Conservation (phyloP, 2,888 invertebrate species). For the Tipula lateralis region DNA sequence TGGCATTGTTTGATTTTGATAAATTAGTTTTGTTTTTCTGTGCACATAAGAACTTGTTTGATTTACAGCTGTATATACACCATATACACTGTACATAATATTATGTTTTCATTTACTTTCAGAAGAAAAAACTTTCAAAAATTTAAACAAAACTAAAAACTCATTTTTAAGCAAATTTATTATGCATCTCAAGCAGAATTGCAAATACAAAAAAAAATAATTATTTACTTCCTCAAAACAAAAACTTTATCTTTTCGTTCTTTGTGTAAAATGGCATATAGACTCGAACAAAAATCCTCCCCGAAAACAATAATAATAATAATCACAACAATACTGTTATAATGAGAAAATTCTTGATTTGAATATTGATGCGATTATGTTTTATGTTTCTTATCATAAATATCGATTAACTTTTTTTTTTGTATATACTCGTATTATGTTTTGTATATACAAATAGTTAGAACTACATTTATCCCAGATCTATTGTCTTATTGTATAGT, state of each 20-base stretch:
- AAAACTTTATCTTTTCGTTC: not conserved
- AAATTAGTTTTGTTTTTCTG: not conserved
- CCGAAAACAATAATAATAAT: not conserved
- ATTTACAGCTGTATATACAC: not conserved
- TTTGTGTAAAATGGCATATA: not conserved
- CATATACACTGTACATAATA: not conserved
- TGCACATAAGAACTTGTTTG: not conserved
- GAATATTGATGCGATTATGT: conserved; percentile 14
- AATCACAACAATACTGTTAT: not conserved
- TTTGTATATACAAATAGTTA: no score
- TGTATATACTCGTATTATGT: not conserved
- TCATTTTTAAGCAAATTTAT: not conserved
- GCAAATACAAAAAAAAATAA: not conserved
- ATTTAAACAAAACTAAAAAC: not conserved
- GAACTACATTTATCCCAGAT: not conserved
- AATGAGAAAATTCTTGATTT: not conserved
- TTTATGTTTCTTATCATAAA: not conserved
- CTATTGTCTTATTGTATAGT: not conserved
- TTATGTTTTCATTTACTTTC: not conserved
- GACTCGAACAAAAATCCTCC: not conserved
- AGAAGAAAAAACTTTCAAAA: not conserved
- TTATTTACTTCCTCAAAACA: not conserved
- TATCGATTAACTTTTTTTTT: not conserved
- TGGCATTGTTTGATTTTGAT: not conserved
- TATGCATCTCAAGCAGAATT: conserved; percentile 11